These are phyloP conservation scores for Antedon mediterranea DNA, from an alignment of 53 echinoderm and acorn worm species.

Conservation along the genomic window DNA sequence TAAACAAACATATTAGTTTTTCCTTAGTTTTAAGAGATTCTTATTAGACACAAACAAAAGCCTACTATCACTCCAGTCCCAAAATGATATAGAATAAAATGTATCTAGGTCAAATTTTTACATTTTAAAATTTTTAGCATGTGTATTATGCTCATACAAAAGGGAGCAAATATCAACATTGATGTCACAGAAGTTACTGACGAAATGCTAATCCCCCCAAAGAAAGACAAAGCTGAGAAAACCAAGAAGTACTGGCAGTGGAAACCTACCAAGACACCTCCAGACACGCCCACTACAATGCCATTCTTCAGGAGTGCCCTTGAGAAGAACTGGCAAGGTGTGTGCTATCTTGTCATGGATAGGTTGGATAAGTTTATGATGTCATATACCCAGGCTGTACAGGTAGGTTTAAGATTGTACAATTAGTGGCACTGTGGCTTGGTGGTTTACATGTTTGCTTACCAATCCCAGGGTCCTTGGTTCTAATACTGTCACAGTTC, in stretches of 20 bases:
- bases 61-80: too few relatives aligned
- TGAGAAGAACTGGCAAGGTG: slow-evolving; percentile 80
- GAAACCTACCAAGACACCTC: slow-evolving; percentile 44
- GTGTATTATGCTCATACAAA: slow-evolving; percentile 65
- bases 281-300: slow-evolving; percentile 18
- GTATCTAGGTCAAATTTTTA: background rate
- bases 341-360: slow-evolving; percentile 78
- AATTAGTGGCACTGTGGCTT: too few relatives aligned
- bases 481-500: too few relatives aligned
- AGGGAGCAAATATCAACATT: slow-evolving; percentile 48
- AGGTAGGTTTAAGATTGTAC: too few relatives aligned
- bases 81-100: too few relatives aligned
- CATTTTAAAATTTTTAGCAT: slow-evolving; percentile 20
- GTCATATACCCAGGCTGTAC: slow-evolving; percentile 42
- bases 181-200: slow-evolving; percentile 26
- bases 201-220: slow-evolving; percentile 1
- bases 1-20: too few relatives aligned
- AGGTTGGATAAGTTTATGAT: slow-evolving; percentile 55
- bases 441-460: too few relatives aligned
- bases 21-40: too few relatives aligned
- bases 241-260: slow-evolving; percentile 54
- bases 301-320: slow-evolving; percentile 65
- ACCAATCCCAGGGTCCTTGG: too few relatives aligned
- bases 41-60: too few relatives aligned
- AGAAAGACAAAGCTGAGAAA: slow-evolving; percentile 21